Evolutionary conservation across 2,797 vertebrate species (phyloP), one percentile per base, ranked within the genome.

Genomic region (Pitangus sulphuratus): DNA sequence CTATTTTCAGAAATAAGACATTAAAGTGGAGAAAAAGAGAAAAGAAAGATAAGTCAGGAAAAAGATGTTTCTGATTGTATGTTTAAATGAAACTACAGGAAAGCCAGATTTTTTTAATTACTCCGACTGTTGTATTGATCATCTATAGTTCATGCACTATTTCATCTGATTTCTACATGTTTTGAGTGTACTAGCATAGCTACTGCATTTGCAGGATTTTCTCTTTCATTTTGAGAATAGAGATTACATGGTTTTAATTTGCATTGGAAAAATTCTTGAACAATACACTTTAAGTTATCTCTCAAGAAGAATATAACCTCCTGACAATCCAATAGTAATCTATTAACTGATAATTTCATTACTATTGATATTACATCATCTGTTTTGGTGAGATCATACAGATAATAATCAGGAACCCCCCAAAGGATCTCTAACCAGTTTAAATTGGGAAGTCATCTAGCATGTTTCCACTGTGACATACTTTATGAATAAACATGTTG

Each of bases 341-440:
- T 84, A 95, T 97, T 98, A 98, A 97, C 85, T 93, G 94, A 89
- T 95, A 98, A 98, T 97, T 97, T 61, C 75, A 75, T 98, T 98
- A 97, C 94, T 81, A 97, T 92, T 94, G 96, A 97, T 93, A 97
- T 61, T 93, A 96, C 81, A 86, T 92, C 65, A 95, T 95, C 87
- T 97, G 68, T 95, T 98, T 96, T 83, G 68, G 87, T 93, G 91
- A 97, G 69, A 94, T 70, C 15, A 20, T 90, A 76, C 76, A 84
- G 51, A 81, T 42, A 89, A 94, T 57, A 75, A 90, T 51, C 13
- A 60, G 64, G 57, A 86, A 79, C 53, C 60, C 68, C 79, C 94
- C 96, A 74, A 97, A 97, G 82, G 13, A 91, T 54, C 39, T 86
- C 89, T 91, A 96, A 89, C 35, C 40, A 87, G 47, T 95, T 98